These are phyloP conservation scores for Crocidura indochinensis DNA, from an alignment of 2,797 vertebrate species.

Conservation along the genomic window DNA sequence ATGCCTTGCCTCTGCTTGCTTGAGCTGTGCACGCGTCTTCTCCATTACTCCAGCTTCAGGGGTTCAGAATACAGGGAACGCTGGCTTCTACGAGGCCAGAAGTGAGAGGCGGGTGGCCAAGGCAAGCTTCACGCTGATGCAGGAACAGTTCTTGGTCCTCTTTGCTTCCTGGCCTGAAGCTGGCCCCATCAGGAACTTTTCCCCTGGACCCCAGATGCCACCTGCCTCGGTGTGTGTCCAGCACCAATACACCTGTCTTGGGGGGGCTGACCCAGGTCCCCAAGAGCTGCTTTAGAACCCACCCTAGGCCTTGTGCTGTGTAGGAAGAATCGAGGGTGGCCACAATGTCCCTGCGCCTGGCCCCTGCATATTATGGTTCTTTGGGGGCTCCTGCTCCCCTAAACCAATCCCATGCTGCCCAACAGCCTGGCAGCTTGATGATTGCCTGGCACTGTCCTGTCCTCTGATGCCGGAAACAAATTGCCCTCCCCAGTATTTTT, in stretches of 20 bases:
- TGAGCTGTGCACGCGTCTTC: constrained; percentile 56
- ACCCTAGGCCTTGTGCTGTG: neutral
- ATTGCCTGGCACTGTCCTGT: constrained; percentile 58
- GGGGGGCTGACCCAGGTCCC: too few species aligned
- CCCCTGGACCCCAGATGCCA: too few species aligned
- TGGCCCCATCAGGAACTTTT: neutral
- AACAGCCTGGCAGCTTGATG: constrained; percentile 79
- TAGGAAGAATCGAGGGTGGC: neutral
- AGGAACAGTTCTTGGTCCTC: constrained; percentile 35
- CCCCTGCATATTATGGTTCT: constrained; percentile 61
- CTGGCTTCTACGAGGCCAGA: neutral
- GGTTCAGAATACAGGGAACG: neutral
- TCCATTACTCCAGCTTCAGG: constrained; percentile 61
- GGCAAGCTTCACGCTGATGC: constrained; percentile 57
- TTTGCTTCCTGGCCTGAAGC: constrained; percentile 62
- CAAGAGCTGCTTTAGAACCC: constrained; percentile 22
- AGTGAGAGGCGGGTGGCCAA: constrained; percentile 15
- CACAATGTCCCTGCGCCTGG: neutral
- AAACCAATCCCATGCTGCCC: constrained; percentile 75
- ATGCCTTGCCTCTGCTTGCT: constrained; percentile 84
- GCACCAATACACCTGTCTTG: neutral
- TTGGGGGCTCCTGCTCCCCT: constrained; percentile 58
- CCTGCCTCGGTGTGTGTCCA: neutral
- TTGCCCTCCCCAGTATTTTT: constrained; percentile 88
- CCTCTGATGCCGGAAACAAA: constrained; percentile 83